These are phyloP conservation scores for Tuberolachnus salignus DNA, from an alignment of 2,888 invertebrate genomes.

Conservation along the genomic window DNA sequence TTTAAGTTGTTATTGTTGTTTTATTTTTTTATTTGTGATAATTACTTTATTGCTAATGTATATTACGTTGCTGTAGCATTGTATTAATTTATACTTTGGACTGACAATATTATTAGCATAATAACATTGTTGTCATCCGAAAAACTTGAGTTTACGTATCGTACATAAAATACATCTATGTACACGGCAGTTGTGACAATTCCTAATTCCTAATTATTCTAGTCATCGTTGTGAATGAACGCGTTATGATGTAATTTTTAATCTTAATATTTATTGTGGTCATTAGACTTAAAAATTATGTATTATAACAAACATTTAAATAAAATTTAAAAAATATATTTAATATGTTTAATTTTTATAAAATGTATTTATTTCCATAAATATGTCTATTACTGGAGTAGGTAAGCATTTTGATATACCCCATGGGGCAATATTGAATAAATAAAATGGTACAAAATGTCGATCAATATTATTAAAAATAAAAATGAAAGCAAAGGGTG, in stretches of 20 bases:
- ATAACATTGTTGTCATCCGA: conserved; percentile 44
- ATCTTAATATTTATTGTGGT: conserved; percentile 52
- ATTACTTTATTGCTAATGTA: conserved; percentile 41
- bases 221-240: conserved; percentile 49
- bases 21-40: conserved; percentile 49
- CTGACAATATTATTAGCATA: conserved; percentile 33
- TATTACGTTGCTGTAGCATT: conserved; percentile 43
- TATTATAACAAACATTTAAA: conserved; percentile 48
- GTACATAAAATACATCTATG: conserved; percentile 31
- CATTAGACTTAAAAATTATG: conserved; percentile 49
- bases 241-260: conserved; percentile 53
- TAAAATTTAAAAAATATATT: conserved; percentile 27
- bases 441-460: too few relatives aligned
- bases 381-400: too few relatives aligned
- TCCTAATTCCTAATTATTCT: conserved; percentile 55
- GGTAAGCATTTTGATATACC: too few relatives aligned
- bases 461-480: too few relatives aligned
- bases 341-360: conserved; percentile 17
- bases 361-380: not conserved
- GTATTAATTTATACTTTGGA: conserved; percentile 43
- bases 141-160: conserved; percentile 36
- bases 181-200: conserved; percentile 40
- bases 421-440: too few relatives aligned
- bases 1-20: conserved; percentile 46
- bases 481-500: too few relatives aligned